Base-by-base conservation (phyloP, 2,888 invertebrate genomes). In the Campoplex capitator region DNA sequence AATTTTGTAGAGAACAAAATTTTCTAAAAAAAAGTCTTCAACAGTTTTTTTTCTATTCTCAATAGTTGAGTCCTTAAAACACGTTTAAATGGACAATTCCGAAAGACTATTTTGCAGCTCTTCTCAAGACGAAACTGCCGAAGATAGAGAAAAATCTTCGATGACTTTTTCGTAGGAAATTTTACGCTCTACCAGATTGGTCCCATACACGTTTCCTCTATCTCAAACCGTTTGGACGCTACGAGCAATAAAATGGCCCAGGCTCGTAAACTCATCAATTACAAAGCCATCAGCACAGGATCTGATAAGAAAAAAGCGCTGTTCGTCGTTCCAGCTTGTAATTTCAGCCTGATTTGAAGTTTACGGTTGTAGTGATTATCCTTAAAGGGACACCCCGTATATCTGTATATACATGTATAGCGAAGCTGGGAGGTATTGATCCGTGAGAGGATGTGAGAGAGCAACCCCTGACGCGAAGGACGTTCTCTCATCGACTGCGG, bases 371-470 rank as follows among this genome's bases (percentile, higher is more conserved):
- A 32, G 32, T 16, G 62, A 62, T 11, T 23, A 9, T 58, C 28
- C 58, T 4, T 62, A 7, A 16, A 13, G 62, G 62, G 16, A 35
- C 23, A 56, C n/a, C 54, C 35, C 38, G 54, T 48, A 54, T 74
- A 74, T 74, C 9, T 42, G 11, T 42, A 42, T 28, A 74, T 56
- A 84, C 45, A 56, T 42, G 51, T 74, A 74, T 56, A 78, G 18
- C 42, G 38, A 79, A 71, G 70, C 38, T 48, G 75, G 84, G 80
- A 90, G 71, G 91, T 93, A 93, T 93, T 93, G 93, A 93, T 93
- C 93, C 91, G 88, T 89, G 88, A 88, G 91, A 82, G 84, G 84
- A 42, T 84, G 82, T 91, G 91, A 92, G 92, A 91, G 91, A 91
- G 91, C 91, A 91, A 90, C 90, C 89, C 91, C 88, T 88, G 89